phyloP scores from a whole-genome alignment of 2,797 vertebrate genomes.

The Sardinella longiceps region DNA sequence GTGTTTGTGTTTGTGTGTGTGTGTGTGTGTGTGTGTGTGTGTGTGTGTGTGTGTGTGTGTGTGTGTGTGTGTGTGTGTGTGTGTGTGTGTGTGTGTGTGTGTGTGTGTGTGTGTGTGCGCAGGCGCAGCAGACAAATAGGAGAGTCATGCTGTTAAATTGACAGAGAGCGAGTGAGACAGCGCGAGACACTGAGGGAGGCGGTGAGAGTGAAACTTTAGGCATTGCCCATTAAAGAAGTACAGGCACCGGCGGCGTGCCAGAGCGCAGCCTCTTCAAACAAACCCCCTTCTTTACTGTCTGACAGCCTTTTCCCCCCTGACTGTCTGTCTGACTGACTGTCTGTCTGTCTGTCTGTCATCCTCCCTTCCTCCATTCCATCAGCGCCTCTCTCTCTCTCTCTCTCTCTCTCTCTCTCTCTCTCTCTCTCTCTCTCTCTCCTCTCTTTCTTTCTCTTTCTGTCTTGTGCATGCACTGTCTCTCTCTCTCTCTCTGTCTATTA shows the following conservation, averaged over 20 bases:
- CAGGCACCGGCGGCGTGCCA: not conserved
- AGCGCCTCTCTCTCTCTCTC: not conserved
- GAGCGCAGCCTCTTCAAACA: not conserved
- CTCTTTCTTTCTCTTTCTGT: not conserved
- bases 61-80: not conserved
- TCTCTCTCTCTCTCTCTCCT: not conserved
- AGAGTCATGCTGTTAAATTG: not conserved
- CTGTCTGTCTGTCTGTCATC: not conserved
- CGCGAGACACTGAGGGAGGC: conserved; percentile 3
- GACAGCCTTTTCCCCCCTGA: not conserved
- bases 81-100: not conserved
- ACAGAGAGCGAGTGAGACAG: conserved; percentile 10
- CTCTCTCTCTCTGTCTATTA: not conserved
- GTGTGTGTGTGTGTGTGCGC: not conserved
- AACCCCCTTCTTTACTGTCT: not conserved
- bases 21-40: not conserved
- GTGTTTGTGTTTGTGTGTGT: too few relatives aligned
- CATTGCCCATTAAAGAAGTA: not conserved
- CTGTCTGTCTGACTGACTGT: not conserved
- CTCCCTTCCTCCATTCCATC: too few relatives aligned
- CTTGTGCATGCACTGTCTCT: too few relatives aligned
- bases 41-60: conserved; percentile 3
- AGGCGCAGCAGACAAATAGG: not conserved
- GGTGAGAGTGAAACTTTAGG: conserved; percentile 24
- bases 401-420: not conserved